Evolutionary conservation across 1,140 invertebrate genomes (phyloP).

Genomic region (Anadara kagoshimensis): DNA sequence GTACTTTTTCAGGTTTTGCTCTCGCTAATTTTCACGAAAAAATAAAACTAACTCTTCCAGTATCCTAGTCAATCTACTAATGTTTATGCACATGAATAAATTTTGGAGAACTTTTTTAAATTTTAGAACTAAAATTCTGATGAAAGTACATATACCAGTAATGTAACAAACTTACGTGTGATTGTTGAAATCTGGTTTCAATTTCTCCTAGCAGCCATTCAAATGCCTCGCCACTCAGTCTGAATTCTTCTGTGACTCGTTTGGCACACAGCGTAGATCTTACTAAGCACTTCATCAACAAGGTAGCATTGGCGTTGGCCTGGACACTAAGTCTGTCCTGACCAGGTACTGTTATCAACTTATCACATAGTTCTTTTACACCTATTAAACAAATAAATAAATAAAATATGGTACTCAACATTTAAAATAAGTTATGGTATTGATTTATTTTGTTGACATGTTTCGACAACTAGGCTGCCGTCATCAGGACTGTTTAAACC

Average conservation of each 20-base stretch:
- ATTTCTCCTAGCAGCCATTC: conserved; percentile 99
- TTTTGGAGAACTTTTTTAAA: no score
- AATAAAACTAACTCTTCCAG: no score
- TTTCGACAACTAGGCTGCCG: no score
- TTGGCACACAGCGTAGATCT: conserved; percentile 90
- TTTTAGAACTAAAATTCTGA: not conserved
- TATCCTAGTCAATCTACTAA: no score
- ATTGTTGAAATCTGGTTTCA: conserved; percentile 97
- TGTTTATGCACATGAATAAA: no score
- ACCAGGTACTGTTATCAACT: conserved; percentile 83
- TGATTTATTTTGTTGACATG: no score
- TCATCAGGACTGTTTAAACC: no score
- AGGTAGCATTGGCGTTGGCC: conserved; percentile 98
- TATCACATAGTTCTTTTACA: conserved; percentile 71
- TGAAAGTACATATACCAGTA: not conserved
- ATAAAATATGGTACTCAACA: no score
- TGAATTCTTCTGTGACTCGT: conserved; percentile 96
- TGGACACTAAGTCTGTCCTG: conserved; percentile 95
- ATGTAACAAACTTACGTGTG: conserved; percentile 80
- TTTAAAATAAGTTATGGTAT: no score
- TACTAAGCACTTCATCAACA: conserved; percentile 96
- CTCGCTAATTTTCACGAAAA: no score
- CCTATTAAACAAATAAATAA: no score
- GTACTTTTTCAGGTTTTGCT: no score
- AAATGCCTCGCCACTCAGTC: conserved; percentile 95